Evolutionary conservation across 2,113 vertebrate genomes (phyloP), one percentile per base, ranked within the genome.

Genomic region (Corydoras sp.): DNA sequence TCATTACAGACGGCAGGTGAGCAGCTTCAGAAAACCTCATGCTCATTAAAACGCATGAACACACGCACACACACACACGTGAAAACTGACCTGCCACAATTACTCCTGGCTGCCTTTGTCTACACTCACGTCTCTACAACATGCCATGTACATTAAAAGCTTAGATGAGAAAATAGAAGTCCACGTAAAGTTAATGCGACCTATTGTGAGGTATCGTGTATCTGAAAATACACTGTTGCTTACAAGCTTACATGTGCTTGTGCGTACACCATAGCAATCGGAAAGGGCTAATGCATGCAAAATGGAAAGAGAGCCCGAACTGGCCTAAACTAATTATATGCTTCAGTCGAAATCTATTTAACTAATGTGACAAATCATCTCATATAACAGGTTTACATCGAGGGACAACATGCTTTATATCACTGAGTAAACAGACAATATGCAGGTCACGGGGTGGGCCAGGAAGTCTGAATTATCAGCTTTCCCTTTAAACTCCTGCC

Each of bases 291-390:
- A 12, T 50, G 65, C 62, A 65, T 15, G 62, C 72, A 67, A 68
- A 68, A 55, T 10, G 65, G 48, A 73, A 56, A 67, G 62, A 18
- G 9, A 60, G n/a, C 56, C 75, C 55, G 73, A 68, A 79, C 80
- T 74, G 76, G 73, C 73, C 78, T 83, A 79, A 84, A 79, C 83
- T 88, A 89, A 90, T 89, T 84, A 89, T 85, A 82, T 77, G 78
- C 83, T 82, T 88, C 88, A 89, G 84, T 87, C 77, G 31, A 66
- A 48, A 50, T 82, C 72, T 86, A 79, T 89, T 89, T 89, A 82
- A 83, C 81, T 86, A 81, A 83, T 85, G 83, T 86, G 88, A 88
- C 88, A 85, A 88, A 88, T 87, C 81, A 86, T 81, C 81, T 79
- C 81, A 85, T 80, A 35, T 64, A 79, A 80, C 76, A 69, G 58